Evolutionary conservation across 35 echinoderm and acorn worm species (phyloP).

Genomic region (Lytechinus variegatus): DNA sequence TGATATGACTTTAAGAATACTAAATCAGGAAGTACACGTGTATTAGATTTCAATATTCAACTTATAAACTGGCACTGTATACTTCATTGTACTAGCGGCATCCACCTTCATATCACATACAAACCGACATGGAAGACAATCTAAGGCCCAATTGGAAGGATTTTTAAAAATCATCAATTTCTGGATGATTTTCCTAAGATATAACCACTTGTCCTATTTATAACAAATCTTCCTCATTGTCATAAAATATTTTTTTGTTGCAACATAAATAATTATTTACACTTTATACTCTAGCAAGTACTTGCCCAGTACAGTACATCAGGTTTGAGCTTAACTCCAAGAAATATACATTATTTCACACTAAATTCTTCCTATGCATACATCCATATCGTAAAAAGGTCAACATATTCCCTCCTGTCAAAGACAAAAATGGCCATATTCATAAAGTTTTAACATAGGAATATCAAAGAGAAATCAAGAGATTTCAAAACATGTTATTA

Average conservation of each 20-base stretch:
- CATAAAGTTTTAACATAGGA: neutral
- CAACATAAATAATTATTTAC: slow-evolving; percentile 7
- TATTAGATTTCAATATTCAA: neutral
- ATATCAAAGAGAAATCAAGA: no score
- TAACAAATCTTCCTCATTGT: neutral
- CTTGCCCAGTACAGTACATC: neutral
- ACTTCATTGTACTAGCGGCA: neutral
- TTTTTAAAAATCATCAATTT: neutral
- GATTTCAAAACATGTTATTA: no score
- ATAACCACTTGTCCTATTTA: neutral
- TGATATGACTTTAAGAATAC: neutral
- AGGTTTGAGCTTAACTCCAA: neutral
- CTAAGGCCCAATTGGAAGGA: neutral
- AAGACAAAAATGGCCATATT: neutral
- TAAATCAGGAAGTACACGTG: neutral
- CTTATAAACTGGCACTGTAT: neutral
- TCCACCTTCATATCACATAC: neutral
- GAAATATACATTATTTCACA: slow-evolving; percentile 15
- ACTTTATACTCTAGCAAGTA: slow-evolving; percentile 5
- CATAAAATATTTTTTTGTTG: neutral
- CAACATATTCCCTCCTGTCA: neutral
- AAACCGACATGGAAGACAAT: slow-evolving; percentile 9
- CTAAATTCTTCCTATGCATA: neutral
- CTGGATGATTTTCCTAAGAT: neutral
- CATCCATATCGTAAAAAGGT: neutral